phyloP scores from a whole-genome alignment of 1,140 invertebrate genomes.

The Drosophila jambulina region DNA sequence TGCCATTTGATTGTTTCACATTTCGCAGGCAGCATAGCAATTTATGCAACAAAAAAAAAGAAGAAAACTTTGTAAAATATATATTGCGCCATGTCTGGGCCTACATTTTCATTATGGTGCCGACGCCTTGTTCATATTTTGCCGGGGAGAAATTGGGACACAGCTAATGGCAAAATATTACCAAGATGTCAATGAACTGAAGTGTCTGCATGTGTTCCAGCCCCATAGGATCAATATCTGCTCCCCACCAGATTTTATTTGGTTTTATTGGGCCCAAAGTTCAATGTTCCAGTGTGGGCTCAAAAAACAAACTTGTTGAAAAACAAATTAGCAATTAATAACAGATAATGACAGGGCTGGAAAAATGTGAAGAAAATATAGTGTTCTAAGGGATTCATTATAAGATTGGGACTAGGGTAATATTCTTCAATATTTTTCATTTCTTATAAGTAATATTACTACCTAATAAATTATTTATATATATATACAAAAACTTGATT shows the following conservation, averaged over 20 bases:
- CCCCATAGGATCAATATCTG: constrained; percentile 24
- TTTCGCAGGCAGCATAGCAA: constrained; percentile 24
- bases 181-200: constrained; percentile 77
- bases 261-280: constrained; percentile 68
- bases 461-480: background rate
- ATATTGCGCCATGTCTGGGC: constrained; percentile 45
- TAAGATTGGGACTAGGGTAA: too few relatives aligned
- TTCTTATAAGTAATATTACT: background rate
- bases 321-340: constrained; percentile 61
- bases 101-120: constrained; percentile 71
- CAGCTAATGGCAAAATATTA: constrained; percentile 74
- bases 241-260: background rate
- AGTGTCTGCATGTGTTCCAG: constrained; percentile 66
- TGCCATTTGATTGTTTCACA: constrained; percentile 61
- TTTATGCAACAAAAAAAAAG: constrained; percentile 40
- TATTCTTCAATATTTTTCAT: background rate
- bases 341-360: background rate
- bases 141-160: constrained; percentile 46
- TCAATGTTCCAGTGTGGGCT: constrained; percentile 44
- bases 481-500: background rate
- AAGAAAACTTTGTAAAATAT: constrained; percentile 32
- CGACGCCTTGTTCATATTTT: constrained; percentile 34
- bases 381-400: background rate
- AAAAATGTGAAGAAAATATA: background rate
- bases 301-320: constrained; percentile 40